Evolutionary conservation across 2,888 invertebrate species (phyloP).

Genomic region (Drosophila suboccidentalis): DNA sequence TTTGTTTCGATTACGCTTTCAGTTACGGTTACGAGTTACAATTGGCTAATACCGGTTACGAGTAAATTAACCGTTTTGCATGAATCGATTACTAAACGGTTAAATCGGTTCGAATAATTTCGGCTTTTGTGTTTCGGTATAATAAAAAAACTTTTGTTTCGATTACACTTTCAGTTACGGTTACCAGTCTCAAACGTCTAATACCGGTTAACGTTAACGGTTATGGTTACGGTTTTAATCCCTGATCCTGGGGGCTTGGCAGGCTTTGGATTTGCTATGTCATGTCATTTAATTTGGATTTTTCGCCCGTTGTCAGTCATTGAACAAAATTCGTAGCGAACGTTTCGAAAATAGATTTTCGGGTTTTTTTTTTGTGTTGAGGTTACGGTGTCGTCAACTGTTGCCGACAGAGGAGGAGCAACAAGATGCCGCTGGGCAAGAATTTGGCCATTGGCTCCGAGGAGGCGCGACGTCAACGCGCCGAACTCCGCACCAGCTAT

Average conservation of each 20-base stretch:
- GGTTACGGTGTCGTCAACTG: background rate
- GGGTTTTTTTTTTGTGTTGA: constrained; percentile 4
- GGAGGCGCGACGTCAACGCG: constrained; percentile 59
- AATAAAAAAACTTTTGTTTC: no score
- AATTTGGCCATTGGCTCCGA: constrained; percentile 32
- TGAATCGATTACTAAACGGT: no score
- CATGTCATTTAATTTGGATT: background rate
- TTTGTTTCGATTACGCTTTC: no score
- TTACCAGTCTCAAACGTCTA: no score
- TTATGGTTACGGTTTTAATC: no score
- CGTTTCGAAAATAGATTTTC: constrained; percentile 34
- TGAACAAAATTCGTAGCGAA: constrained; percentile 41
- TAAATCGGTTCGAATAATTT: no score
- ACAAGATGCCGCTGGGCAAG: constrained; percentile 38
- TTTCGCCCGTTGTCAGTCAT: background rate
- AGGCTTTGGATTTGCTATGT: constrained; percentile 9
- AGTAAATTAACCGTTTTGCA: no score
- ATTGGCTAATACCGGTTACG: no score
- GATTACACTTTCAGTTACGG: no score
- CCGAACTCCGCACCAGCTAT: constrained; percentile 58
- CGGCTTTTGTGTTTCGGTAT: no score
- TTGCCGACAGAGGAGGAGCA: background rate
- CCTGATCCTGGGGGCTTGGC: background rate
- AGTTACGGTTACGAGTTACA: no score
- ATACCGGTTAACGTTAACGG: no score